Evolutionary conservation across 35 echinoderm and acorn worm genomes (phyloP).

Genomic region (Ptychodera flava): DNA sequence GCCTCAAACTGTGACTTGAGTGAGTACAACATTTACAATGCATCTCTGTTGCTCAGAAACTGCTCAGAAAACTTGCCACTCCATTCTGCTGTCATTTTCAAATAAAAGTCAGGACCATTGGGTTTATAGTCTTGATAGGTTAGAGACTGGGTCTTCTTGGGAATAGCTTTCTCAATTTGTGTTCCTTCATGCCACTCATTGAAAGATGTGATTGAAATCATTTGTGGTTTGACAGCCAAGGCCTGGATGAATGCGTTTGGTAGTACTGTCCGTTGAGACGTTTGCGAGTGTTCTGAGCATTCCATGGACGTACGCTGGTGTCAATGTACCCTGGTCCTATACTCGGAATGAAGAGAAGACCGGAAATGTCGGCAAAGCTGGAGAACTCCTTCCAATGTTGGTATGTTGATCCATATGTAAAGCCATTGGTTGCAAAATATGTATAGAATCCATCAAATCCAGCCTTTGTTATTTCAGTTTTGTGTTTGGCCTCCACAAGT

Average conservation of each 20-base stretch:
- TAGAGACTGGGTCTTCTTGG: conserved; percentile 44
- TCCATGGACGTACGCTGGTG: conserved; percentile 75
- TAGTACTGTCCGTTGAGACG: conserved; percentile 69
- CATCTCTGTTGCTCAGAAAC: too few species aligned
- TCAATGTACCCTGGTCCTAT: conserved; percentile 91
- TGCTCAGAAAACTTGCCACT: neutral
- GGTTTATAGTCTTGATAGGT: conserved; percentile 67
- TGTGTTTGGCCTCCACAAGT: conserved; percentile 61
- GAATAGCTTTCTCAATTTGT: conserved; percentile 83
- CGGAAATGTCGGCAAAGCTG: conserved; percentile 25
- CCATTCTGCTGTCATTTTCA: conserved; percentile 34
- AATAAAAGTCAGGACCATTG: conserved; percentile 68
- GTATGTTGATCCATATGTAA: conserved; percentile 82
- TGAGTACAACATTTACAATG: too few species aligned
- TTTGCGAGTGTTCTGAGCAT: conserved; percentile 55
- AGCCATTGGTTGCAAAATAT: conserved; percentile 84
- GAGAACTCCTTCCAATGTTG: conserved; percentile 59
- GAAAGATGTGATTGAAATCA: conserved; percentile 90
- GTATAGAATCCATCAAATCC: conserved; percentile 94
- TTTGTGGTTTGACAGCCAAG: conserved; percentile 30
- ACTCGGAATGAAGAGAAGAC: conserved; percentile 78
- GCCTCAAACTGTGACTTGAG: too few species aligned
- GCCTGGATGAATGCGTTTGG: conserved; percentile 61
- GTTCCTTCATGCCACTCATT: conserved; percentile 99
- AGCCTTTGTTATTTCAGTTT: conserved; percentile 36